Evolutionary conservation across 2,797 vertebrate species (phyloP).

Genomic region (Melanogrammus aeglefinus): DNA sequence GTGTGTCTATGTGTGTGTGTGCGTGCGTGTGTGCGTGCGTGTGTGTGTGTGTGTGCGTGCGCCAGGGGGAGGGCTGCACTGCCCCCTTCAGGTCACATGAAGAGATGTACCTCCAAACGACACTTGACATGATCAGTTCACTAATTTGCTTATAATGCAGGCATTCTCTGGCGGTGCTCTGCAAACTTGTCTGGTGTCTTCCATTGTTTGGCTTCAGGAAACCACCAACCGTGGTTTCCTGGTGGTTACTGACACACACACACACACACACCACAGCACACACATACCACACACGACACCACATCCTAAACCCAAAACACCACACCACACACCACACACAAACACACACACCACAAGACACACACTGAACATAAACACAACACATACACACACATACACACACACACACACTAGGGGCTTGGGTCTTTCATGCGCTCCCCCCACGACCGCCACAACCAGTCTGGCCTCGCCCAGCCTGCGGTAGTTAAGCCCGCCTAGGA

Average conservation of each 20-base stretch:
- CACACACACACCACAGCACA: not conserved
- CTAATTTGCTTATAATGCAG: not conserved
- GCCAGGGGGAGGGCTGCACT: slow-evolving; percentile 19
- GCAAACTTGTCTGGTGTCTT: not conserved
- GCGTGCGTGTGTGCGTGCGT: not conserved
- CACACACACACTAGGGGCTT: not conserved
- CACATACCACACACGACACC: not conserved
- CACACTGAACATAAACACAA: too few species aligned
- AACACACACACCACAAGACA: not conserved
- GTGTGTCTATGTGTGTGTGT: not conserved
- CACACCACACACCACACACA: too few species aligned
- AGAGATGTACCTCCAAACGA: not conserved
- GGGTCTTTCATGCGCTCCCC: not conserved
- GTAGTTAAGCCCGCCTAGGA: not conserved
- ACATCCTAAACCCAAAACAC: too few species aligned
- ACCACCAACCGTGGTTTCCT: not conserved
- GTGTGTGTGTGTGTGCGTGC: not conserved
- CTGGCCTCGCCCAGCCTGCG: not conserved
- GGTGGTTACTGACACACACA: too few species aligned
- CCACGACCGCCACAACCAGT: not conserved
- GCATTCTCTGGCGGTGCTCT: not conserved
- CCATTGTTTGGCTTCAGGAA: not conserved
- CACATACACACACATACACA: not conserved
- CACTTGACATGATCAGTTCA: not conserved
- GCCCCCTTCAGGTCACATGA: slow-evolving; percentile 23